These are phyloP conservation scores for Empis livida DNA, from an alignment of 2,888 invertebrate species.

Conservation along the genomic window DNA sequence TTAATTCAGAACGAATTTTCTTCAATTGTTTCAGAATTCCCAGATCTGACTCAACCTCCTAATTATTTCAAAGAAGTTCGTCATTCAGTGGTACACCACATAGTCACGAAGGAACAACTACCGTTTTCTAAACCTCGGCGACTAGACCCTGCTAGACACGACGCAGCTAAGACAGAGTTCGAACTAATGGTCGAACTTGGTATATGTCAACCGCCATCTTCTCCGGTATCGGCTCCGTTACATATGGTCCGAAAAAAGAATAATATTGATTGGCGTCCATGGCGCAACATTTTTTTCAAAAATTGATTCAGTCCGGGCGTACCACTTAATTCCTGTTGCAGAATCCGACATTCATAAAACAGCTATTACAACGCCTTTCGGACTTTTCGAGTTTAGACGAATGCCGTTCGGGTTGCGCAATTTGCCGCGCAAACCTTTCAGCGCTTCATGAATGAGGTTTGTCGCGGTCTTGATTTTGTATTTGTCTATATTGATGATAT, in stretches of 20 bases:
- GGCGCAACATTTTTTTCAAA: constrained; percentile 16
- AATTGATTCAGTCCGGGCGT: constrained; percentile 17
- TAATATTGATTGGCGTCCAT: constrained; percentile 1
- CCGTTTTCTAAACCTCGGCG: background rate
- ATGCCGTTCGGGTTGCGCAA: constrained; percentile 25
- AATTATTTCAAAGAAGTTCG: background rate
- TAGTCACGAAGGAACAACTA: constrained; percentile 1
- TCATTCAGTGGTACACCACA: constrained; percentile 1
- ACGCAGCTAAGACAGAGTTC: constrained; percentile 1
- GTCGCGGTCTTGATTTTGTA: constrained; percentile 13
- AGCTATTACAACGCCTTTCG: constrained; percentile 22
- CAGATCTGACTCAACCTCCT: background rate
- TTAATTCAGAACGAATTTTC: background rate
- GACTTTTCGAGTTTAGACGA: constrained; percentile 19
- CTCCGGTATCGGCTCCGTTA: background rate
- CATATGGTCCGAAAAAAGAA: constrained; percentile 4
- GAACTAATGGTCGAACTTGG: constrained; percentile 3
- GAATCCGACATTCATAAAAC: constrained; percentile 1
- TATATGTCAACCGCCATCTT: constrained; percentile 2
- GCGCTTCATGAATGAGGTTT: constrained; percentile 18
- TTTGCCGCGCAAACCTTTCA: constrained; percentile 24
- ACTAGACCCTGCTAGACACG: background rate
- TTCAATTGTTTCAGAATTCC: background rate
- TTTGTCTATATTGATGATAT: constrained; percentile 18
- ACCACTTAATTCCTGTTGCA: constrained; percentile 11